These are phyloP conservation scores for Lysiphlebus fabarum DNA, from an alignment of 1,140 invertebrate species.

Conservation along the genomic window DNA sequence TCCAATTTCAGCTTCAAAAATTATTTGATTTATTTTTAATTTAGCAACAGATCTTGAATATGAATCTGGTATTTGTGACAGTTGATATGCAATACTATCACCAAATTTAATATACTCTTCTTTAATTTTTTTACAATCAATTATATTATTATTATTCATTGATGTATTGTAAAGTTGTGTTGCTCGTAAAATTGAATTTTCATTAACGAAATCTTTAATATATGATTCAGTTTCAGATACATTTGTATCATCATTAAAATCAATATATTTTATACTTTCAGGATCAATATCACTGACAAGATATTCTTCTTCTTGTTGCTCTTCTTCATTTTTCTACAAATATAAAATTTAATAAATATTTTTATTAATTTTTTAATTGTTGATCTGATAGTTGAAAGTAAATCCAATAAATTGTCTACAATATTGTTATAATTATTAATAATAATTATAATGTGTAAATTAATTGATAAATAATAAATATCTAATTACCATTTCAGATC, in stretches of 20 bases:
- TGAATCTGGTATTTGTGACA: slow-evolving; percentile 39
- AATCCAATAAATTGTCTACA: no score
- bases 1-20: slow-evolving; percentile 41
- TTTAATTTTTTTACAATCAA: slow-evolving; percentile 29
- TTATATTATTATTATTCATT: slow-evolving; percentile 21
- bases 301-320: slow-evolving; percentile 36
- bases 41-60: slow-evolving; percentile 43
- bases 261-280: slow-evolving; percentile 36
- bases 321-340: slow-evolving; percentile 30
- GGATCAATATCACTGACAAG: slow-evolving; percentile 41
- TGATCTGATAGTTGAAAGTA: no score
- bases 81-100: slow-evolving; percentile 37
- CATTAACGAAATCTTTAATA: slow-evolving; percentile 36
- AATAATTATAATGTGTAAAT: no score
- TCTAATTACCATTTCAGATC: slow-evolving; percentile 36
- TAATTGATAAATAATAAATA: no score
- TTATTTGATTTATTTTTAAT: slow-evolving; percentile 39
- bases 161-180: slow-evolving; percentile 8
- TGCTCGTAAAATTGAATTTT: slow-evolving; percentile 32
- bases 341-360: not conserved
- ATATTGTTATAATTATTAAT: no score
- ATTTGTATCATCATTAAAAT: slow-evolving; percentile 37
- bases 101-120: slow-evolving; percentile 40
- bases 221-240: slow-evolving; percentile 35
- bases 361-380: not conserved